Conservation (phyloP, 1,140 invertebrate species). For the Metaphire vulgaris region DNA sequence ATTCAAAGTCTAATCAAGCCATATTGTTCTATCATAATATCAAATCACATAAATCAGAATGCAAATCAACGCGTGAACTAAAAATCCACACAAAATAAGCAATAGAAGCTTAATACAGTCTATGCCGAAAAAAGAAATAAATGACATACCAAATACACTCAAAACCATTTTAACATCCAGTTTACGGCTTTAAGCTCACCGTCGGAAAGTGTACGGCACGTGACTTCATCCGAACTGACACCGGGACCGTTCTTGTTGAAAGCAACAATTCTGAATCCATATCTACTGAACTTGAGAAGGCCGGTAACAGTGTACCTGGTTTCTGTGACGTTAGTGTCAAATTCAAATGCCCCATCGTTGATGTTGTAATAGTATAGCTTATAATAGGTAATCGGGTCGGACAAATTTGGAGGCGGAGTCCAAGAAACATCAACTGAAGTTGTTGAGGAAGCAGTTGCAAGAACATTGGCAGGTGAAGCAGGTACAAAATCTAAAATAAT, state of each 20-base stretch:
- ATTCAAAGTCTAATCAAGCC: no score
- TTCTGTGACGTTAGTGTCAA: conserved; percentile 56
- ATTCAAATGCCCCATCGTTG: conserved; percentile 54
- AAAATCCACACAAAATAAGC: no score
- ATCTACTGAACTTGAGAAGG: conserved; percentile 69
- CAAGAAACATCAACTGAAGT: conserved; percentile 66
- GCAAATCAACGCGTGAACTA: no score
- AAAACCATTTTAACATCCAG: no score
- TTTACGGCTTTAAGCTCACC: no score
- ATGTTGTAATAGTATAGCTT: conserved; percentile 69
- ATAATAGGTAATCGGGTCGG: conserved; percentile 55
- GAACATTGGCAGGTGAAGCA: conserved; percentile 64
- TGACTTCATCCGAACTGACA: conserved; percentile 67
- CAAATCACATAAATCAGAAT: no score
- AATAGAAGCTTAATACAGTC: no score
- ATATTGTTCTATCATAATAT: no score
- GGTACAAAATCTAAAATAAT: conserved; percentile 63
- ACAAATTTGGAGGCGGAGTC: conserved; percentile 58
- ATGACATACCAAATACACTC: no score
- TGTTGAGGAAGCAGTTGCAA: conserved; percentile 62
- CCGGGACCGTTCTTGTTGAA: conserved; percentile 75
- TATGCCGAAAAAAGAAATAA: no score
- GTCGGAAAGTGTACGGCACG: conserved; percentile 69
- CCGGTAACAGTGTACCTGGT: conserved; percentile 59
- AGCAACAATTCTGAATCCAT: conserved; percentile 71